Conservation (phyloP, 1,140 invertebrate genomes). For the Atta cephalotes region DNA sequence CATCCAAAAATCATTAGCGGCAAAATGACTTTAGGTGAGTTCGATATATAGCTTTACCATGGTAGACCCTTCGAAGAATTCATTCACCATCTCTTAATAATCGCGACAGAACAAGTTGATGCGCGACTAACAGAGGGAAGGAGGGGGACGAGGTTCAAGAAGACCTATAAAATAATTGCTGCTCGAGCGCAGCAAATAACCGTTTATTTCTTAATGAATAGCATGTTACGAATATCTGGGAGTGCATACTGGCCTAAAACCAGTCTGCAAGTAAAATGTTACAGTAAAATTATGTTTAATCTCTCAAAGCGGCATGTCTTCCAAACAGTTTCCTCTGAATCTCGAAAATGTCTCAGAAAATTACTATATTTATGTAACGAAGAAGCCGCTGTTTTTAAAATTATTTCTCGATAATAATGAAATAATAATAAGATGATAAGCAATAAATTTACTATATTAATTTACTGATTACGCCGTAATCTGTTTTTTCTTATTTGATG, state of each 20-base stretch:
- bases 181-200: slow-evolving; percentile 62
- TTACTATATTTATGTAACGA: not conserved
- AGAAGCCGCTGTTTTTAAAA: not conserved
- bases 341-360: not conserved
- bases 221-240: not conserved
- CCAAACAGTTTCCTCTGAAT: not conserved
- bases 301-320: not conserved
- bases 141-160: not conserved
- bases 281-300: slow-evolving; percentile 18
- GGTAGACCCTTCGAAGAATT: slow-evolving; percentile 69
- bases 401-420: not conserved
- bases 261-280: slow-evolving; percentile 23
- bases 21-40: slow-evolving; percentile 97
- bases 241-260: slow-evolving; percentile 39
- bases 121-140: not conserved
- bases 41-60: slow-evolving; percentile 25
- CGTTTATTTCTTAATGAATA: slow-evolving; percentile 70
- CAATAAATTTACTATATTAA: not conserved
- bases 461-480: not conserved
- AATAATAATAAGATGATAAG: not conserved
- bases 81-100: slow-evolving; percentile 67
- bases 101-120: slow-evolving; percentile 51
- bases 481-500: not conserved
- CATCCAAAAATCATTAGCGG: slow-evolving; percentile 98
- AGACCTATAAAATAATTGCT: slow-evolving; percentile 70